Percentiles rank a stretch among this genome's conserved stretches.
Evolutionary conservation across 1,140 invertebrate genomes (phyloP).

Genomic region (Cydia strobilella): DNA sequence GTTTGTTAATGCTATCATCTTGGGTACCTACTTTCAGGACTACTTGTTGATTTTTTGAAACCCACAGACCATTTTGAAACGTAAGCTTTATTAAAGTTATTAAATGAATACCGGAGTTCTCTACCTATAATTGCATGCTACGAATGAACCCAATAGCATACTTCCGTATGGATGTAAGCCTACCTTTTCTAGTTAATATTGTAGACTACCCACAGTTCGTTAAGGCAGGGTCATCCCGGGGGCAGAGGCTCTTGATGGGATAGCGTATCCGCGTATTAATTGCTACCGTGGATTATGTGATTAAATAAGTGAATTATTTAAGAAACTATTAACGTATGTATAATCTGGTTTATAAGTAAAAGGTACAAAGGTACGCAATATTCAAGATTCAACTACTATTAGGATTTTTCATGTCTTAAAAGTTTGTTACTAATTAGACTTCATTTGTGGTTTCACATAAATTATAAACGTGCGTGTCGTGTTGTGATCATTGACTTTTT

Average conservation of each 20-base stretch:
- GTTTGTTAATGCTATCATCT: no score
- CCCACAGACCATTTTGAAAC: not conserved
- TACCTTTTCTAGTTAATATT: slow-evolving; percentile 31
- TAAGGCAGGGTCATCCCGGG: slow-evolving; percentile 62
- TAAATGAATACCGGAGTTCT: not conserved
- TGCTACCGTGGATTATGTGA: slow-evolving; percentile 40
- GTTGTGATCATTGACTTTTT: no score
- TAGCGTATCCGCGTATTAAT: slow-evolving; percentile 56
- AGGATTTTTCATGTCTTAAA: no score
- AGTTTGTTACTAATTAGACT: no score
- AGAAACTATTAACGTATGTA: not conserved
- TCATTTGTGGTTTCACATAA: no score
- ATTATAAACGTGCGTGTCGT: no score
- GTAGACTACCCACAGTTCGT: slow-evolving; percentile 43
- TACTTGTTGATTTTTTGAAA: no score
- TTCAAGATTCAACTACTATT: no score
- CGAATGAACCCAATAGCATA: not conserved
- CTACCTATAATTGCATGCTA: not conserved
- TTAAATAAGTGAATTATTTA: slow-evolving; percentile 43
- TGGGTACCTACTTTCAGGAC: no score
- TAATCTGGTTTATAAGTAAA: not conserved
- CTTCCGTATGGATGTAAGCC: not conserved
- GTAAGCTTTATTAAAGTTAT: not conserved
- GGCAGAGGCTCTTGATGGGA: slow-evolving; percentile 49
- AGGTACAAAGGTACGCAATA: not conserved